Evolutionary conservation across 2,888 invertebrate genomes (phyloP), one percentile per base, ranked within the genome.

Genomic region (Dorcus hopei): DNA sequence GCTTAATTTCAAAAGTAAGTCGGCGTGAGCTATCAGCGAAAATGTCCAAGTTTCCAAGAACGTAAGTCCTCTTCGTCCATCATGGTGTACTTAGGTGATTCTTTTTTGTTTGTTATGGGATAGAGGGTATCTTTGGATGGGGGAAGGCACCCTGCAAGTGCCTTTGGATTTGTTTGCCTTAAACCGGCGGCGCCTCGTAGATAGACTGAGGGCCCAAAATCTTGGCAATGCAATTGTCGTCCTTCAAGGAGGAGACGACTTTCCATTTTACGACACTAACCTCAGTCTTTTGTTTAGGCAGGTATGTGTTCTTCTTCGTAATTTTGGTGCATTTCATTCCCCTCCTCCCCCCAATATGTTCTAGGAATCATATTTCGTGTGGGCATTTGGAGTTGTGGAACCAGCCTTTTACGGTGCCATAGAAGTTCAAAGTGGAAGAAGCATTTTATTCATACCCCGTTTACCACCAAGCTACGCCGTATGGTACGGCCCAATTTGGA

Each of bases 301-400:
- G 86, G 93, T 91, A 33, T 7, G 26, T 33, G 7, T 42, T 42
- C 16, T 9, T 6, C 16, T 3, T 11, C 26, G 6, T 33, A 19
- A 19, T 19, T 19, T 19, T 19, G 19, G 19, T 19, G 19, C 3
- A 33, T 6, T 6, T 33, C 26, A 33, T 7, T 33, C 3, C 6
- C 6, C 3, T 14, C 26, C 26, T 33, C 6, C 6, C 3, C 26
- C 26, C 26, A 33, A 33, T 33, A 6, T 33, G 61, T 73, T 73
- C 38, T 74, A 95, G 91, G 99, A 99, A 80, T 93, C 97, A 0
- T 99, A 91, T 76, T 99, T 99, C 74, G 95, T 93, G 74, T 99
- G 98, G 93, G 76, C 90, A 3, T 96, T 97, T 78, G 99, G 97
- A 8, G 96, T 94, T 0, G 67, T 91, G 63, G 98, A 98, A 73